Conservation (phyloP, 2,888 invertebrate species). For the Conistra vaccinii region DNA sequence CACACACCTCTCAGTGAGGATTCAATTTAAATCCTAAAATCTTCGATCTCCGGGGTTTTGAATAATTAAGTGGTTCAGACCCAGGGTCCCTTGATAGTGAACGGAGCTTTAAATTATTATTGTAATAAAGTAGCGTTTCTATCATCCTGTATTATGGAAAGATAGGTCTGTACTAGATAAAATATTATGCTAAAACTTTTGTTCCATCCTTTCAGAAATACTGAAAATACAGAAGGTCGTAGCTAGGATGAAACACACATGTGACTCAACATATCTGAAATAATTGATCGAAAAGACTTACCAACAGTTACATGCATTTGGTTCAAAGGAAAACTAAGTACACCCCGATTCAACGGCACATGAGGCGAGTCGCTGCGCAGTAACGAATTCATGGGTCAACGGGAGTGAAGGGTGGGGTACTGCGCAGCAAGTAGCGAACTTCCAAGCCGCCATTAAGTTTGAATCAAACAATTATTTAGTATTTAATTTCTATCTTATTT, state of each 20-base stretch:
- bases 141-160: conserved; percentile 27
- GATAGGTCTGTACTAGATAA: neutral
- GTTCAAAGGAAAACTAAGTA: neutral
- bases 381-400: too few species aligned
- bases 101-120: conserved; percentile 48
- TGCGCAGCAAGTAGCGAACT: too few species aligned
- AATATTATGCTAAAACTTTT: neutral
- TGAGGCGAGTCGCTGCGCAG: too few species aligned
- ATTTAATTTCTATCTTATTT: neutral
- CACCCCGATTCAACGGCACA: too few species aligned
- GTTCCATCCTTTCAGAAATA: neutral
- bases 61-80: conserved; percentile 61
- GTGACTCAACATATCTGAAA: neutral
- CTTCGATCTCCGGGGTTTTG: conserved; percentile 58
- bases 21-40: conserved; percentile 63
- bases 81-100: conserved; percentile 47
- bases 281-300: neutral
- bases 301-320: neutral
- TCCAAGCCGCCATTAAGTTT: too few species aligned
- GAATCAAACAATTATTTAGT: too few species aligned
- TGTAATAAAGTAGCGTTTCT: conserved; percentile 49
- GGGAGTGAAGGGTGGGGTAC: too few species aligned
- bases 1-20: conserved; percentile 41
- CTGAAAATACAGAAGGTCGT: neutral
- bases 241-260: neutral